Base-by-base conservation (phyloP, 1,140 invertebrate species). In the Procambarus clarkii region DNA sequence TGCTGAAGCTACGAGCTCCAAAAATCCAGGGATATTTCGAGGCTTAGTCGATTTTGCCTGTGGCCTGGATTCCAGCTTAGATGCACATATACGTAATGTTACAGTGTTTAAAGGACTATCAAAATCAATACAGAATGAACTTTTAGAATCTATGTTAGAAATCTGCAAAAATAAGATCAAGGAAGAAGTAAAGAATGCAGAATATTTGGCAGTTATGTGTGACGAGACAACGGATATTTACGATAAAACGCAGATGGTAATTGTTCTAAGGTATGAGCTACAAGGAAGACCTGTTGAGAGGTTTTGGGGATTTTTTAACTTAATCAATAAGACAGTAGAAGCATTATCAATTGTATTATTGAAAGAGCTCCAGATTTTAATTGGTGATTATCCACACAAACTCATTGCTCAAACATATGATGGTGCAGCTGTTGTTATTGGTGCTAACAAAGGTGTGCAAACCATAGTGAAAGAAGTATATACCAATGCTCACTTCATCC, bases 121-220 rank as follows among this genome's bases (percentile, higher is more conserved):
- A n/a, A 93, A 93, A 84, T 85, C 78, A 15, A 94, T 94, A 76
- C 93, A 94, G 92, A 94, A 94, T 93, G 94, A 91, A 93, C 94
- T 93, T 93, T 92, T 94, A 95, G 93, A 94, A 94, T 94, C 94
- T 93, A 94, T 95, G 60, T 84, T 94, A 13, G 88, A 85, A 44
- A 93, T 92, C 9, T 87, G 54, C 46, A 44, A 45, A 76, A 34
- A 87, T 15, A 82, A 87, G 54, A 92, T 87, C 54, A 87, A 82
- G 45, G 54, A 58, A 58, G 91, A 92, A 87, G 85, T 92, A 80
- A 92, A 81, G 5, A 9, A 81, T 5, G 77, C 85, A 13, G 78
- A 87, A 64, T 92, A 69, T 86, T 48, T 88, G 50, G 64, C 91
- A 92, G 79, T 88, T 34, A 87, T 88, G 85, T 92, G 86, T 92